phyloP scores from a whole-genome alignment of 2,113 vertebrate genomes.

The Aix galericulata region DNA sequence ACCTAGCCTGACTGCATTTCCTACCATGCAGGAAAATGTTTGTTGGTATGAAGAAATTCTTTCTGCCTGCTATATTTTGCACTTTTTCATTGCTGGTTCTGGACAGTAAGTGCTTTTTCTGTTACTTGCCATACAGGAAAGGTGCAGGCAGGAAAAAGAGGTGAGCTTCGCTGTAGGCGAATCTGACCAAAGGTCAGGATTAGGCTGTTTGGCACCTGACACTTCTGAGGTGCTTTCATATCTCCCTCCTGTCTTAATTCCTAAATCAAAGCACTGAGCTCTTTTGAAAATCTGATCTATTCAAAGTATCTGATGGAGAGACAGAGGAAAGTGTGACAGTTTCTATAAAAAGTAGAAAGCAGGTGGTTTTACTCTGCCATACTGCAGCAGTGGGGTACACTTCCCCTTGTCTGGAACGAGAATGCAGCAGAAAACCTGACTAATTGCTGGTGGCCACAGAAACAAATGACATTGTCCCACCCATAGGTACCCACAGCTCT shows the following conservation, averaged over 20 bases:
- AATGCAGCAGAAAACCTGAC: neutral
- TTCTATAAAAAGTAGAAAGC: neutral
- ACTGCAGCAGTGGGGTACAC: neutral
- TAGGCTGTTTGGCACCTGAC: neutral
- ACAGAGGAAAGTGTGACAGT: neutral
- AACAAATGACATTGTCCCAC: neutral
- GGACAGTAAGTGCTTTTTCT: neutral
- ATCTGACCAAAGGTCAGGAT: neutral
- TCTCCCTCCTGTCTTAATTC: conserved; percentile 1
- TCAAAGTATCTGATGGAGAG: neutral
- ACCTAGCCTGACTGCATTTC: conserved; percentile 23
- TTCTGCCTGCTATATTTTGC: neutral
- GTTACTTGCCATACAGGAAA: neutral
- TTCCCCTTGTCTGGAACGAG: neutral
- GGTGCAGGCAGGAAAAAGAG: neutral
- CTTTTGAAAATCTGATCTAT: conserved; percentile 36
- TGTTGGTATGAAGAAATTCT: conserved; percentile 15
- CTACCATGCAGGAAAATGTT: neutral
- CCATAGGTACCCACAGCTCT: neutral
- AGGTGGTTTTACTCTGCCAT: neutral
- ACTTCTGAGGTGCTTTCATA: neutral
- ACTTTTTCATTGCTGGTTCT: neutral
- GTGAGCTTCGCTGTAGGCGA: neutral
- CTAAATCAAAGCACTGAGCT: conserved; percentile 21
- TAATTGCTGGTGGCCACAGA: neutral